Base-by-base conservation (phyloP, 1,140 invertebrate species). In the Whitmania pigra region DNA sequence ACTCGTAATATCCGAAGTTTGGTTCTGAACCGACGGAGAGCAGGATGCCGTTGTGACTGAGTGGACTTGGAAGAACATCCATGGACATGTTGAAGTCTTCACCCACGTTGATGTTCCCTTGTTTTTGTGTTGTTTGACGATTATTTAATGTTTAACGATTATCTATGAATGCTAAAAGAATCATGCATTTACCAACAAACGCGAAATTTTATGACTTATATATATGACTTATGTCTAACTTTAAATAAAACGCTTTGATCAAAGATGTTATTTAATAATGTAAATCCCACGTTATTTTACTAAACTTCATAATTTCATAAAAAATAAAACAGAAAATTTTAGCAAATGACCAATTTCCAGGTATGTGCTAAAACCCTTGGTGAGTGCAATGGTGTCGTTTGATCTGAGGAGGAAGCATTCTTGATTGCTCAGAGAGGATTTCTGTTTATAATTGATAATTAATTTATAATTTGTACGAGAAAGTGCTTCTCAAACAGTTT, bases 1-100 rank as follows among this genome's bases (percentile, higher is more conserved):
- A 70, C 22, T 49, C 40, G 69, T 70, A 70, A 29, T 70, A 70
- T 53, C 49, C 69, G 69, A 70, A 70, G 69, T 70, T 70, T 27
- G 69, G 40, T 49, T 25, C 53, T 36, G 69, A 70, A 25, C 69
- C 69, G 17, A 70, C 43, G 69, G 69, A 70, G 36, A 70, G 49
- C 29, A 70, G 69, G 53, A 70, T 70, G 15, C 69, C 69, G 69
- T 70, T 70, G 43, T 70, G 69, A 22, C 53, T 70, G 29, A 70
- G 13, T 9, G 69, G 69, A 70, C 69, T 70, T 31, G 69, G 69
- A 43, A 70, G 36, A 15, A 70, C 69, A 27, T 70, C 69, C 69
- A 70, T 70, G 2, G n/a, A 70, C 69, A 70, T 49, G n/a, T 25
- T 70, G 53, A 70, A 70, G 53, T 53, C 49, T 22, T 70, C 69